Evolutionary conservation across 2,113 vertebrate genomes (phyloP), one percentile per base, ranked within the genome.

Genomic region (Oreochromis aureus): DNA sequence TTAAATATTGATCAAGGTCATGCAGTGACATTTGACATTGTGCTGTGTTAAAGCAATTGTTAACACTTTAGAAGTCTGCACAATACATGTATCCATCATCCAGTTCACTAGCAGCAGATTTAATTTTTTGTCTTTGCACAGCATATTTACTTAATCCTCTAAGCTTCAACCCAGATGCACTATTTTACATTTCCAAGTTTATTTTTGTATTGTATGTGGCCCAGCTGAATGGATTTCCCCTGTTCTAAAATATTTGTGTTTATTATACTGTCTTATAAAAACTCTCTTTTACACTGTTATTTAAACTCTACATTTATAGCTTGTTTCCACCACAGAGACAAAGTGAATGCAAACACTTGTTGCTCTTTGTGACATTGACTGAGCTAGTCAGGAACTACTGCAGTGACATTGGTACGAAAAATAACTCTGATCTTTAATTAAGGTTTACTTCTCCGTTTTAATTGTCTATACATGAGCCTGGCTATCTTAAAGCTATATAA

Each of bases 1-100:
- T 53, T 90, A 8, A 54, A 82, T 73, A 80, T 81, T 81, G 82
- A 89, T 86, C 84, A 80, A 53, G 55, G 81, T 87, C 87, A 85
- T 71, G 59, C 32, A 46, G n/a, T 82, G 44, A 39, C 36, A 16
- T 84, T 48, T 76, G 59, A 19, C 7, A 81, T 3, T 41, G 9
- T 79, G 24, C 5, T 41, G 39, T 73, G 69, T 46, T 58, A 59
- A 66, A 53, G 15, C 59, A 63, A 71, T 39, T 66, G 61, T 66
- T 80, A 13, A 32, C 19, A 16, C 51, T 81, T 22, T 15, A 73
- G 51, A 53, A 36, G 7, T 53, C 59, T 76, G 46, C 53, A 79
- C 78, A 27, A 24, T 81, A 27, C 11, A 22, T 80, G 48, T 10
- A 73, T 80, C 39, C 55, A 27, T 24, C 53, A 54, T 36, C 18